A percentile compares a stretch with the other conserved stretches of the same genome.
These are phyloP conservation scores for Caenorhabditis macrosperma DNA, from an alignment of 2,888 invertebrate species.

Conservation along the genomic window DNA sequence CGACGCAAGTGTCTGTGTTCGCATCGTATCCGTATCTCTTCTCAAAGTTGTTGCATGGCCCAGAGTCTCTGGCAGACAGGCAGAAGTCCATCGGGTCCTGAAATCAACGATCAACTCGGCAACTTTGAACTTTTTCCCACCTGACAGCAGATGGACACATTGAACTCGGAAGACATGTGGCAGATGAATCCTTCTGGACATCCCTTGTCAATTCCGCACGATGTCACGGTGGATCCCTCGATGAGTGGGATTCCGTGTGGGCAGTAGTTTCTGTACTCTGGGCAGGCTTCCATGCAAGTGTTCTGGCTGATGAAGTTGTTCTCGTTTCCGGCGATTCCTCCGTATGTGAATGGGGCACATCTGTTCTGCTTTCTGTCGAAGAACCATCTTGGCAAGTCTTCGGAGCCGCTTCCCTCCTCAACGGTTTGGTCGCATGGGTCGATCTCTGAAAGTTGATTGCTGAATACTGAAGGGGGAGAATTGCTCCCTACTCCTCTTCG, in stretches of 20 bases:
- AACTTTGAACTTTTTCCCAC: too few relatives aligned
- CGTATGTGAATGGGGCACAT: slow-evolving; percentile 76
- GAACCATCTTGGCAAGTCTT: slow-evolving; percentile 76
- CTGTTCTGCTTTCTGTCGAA: slow-evolving; percentile 71
- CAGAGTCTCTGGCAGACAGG: slow-evolving; percentile 75
- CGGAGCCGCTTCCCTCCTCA: slow-evolving; percentile 71
- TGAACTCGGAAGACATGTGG: slow-evolving; percentile 77
- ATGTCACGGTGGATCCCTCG: slow-evolving; percentile 67
- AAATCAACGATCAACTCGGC: slow-evolving; percentile 24
- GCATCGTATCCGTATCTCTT: slow-evolving; percentile 77
- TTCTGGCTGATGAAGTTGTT: slow-evolving; percentile 77
- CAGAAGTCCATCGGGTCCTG: slow-evolving; percentile 79
- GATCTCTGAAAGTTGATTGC: slow-evolving; percentile 54
- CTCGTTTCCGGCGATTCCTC: slow-evolving; percentile 77
- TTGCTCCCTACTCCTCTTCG: slow-evolving; percentile 60
- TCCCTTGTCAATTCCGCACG: slow-evolving; percentile 76
- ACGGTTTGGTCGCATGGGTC: slow-evolving; percentile 72
- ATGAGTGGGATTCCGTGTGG: slow-evolving; percentile 78
- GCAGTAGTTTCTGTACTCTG: slow-evolving; percentile 74
- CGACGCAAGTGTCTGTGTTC: slow-evolving; percentile 74
- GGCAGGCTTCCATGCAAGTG: slow-evolving; percentile 71
- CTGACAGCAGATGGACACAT: slow-evolving; percentile 77
- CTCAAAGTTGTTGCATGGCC: slow-evolving; percentile 71
- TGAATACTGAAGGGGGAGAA: not conserved
- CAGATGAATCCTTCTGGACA: slow-evolving; percentile 78